Evolutionary conservation across 1,140 invertebrate genomes (phyloP).

Genomic region (Drosophila pachea): DNA sequence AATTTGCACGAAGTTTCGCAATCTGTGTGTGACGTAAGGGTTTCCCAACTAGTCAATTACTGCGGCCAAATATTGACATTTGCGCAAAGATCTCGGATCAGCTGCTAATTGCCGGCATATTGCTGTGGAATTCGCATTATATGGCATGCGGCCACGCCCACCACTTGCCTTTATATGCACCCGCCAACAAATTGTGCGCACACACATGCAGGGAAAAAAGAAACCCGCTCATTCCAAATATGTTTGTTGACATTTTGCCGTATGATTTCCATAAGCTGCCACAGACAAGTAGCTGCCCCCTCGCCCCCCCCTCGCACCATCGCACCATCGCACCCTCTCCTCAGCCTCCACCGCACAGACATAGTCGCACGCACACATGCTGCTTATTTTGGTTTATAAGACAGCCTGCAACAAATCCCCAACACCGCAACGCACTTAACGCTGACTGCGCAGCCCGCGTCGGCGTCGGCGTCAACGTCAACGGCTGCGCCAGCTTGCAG

Average conservation of each 20-base stretch:
- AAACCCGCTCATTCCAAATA: constrained; percentile 55
- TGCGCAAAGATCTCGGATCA: constrained; percentile 2
- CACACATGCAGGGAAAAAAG: constrained; percentile 33
- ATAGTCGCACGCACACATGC: constrained; percentile 49
- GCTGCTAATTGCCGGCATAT: constrained; percentile 42
- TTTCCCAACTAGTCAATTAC: not conserved
- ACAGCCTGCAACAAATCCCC: constrained; percentile 64
- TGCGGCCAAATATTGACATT: constrained; percentile 32
- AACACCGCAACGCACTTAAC: constrained; percentile 73
- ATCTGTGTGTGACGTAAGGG: not conserved
- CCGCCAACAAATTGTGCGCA: constrained; percentile 35
- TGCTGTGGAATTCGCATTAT: constrained; percentile 41
- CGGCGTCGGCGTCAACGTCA: constrained; percentile 22
- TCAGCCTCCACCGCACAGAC: constrained; percentile 7
- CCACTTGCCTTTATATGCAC: constrained; percentile 35
- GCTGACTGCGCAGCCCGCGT: constrained; percentile 31
- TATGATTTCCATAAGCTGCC: constrained; percentile 76
- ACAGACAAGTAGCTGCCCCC: constrained; percentile 66
- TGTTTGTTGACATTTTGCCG: constrained; percentile 69
- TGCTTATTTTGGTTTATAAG: constrained; percentile 68
- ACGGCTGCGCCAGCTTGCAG: constrained; percentile 66
- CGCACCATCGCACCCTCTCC: too few relatives aligned
- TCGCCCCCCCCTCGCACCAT: too few relatives aligned
- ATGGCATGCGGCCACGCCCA: constrained; percentile 59
- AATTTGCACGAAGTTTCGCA: too few relatives aligned